phyloP scores from a whole-genome alignment of 35 echinoderm and acorn worm species.

The Nesometra sesokonis region DNA sequence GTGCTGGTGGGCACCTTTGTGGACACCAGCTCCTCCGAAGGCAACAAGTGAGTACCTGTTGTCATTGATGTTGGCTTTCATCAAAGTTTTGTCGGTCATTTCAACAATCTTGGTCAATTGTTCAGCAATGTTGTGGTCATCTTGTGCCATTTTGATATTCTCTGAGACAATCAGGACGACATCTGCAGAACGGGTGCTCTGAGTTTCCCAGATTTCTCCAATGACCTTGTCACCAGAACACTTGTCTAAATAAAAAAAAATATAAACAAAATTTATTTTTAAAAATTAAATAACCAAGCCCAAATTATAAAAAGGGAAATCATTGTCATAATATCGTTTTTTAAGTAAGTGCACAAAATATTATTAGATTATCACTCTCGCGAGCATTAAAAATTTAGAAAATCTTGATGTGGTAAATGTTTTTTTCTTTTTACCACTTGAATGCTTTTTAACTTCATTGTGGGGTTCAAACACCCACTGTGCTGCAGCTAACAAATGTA shows the following conservation, averaged over 20 bases:
- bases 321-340: too few relatives aligned
- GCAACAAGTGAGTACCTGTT: constrained; percentile 57
- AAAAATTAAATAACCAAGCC: background rate
- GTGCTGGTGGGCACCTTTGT: constrained; percentile 36
- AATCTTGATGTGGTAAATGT: too few relatives aligned
- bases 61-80: constrained; percentile 8
- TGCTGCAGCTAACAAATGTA: too few relatives aligned
- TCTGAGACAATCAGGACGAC: constrained; percentile 82
- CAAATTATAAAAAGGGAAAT: too few relatives aligned
- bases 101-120: constrained; percentile 29
- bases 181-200: constrained; percentile 29
- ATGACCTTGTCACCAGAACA: background rate
- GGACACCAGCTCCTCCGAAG: constrained; percentile 45
- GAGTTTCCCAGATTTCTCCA: constrained; percentile 11
- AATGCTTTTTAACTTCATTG: too few relatives aligned
- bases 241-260: background rate
- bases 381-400: too few relatives aligned
- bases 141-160: constrained; percentile 20
- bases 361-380: too few relatives aligned
- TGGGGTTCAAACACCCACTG: too few relatives aligned
- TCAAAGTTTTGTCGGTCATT: constrained; percentile 27
- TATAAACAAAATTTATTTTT: background rate
- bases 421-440: too few relatives aligned
- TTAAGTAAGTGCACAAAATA: too few relatives aligned
- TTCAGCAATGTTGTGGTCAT: constrained; percentile 1